These are phyloP conservation scores for Castor canadensis DNA, from an alignment of 2,113 vertebrate species.

Conservation along the genomic window DNA sequence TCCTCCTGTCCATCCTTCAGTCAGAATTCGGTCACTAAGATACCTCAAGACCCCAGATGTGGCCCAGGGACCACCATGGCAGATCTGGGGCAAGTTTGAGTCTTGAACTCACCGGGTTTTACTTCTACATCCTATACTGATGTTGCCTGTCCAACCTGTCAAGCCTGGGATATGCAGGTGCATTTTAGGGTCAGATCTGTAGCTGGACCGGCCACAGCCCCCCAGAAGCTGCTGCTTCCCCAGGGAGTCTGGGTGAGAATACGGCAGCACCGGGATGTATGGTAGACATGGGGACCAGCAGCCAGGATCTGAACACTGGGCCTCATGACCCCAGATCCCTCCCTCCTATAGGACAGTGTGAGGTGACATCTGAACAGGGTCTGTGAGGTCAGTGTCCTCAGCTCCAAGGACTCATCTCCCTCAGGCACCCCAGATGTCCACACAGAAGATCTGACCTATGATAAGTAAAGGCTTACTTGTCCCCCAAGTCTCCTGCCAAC, in stretches of 20 bases:
- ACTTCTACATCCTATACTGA: not conserved
- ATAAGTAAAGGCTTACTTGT: not conserved
- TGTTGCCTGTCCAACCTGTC: not conserved
- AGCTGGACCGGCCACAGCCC: not conserved
- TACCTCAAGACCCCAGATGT: not conserved
- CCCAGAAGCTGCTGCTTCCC: not conserved
- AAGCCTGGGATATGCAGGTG: not conserved
- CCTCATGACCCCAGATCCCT: not conserved
- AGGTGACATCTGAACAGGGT: not conserved
- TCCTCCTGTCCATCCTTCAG: accelerated
- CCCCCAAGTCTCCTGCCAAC: not conserved
- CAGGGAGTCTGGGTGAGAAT: not conserved
- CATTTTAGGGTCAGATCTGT: not conserved
- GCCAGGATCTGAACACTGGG: not conserved
- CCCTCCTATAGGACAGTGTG: not conserved
- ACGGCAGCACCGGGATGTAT: not conserved
- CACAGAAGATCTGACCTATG: not conserved
- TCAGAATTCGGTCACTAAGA: accelerated
- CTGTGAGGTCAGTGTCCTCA: not conserved
- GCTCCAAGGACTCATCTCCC: not conserved
- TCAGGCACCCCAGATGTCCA: not conserved
- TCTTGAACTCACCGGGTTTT: not conserved
- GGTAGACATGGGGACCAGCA: not conserved
- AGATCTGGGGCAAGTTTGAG: not conserved
- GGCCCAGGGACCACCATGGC: too few species aligned